phyloP scores from a whole-genome alignment of 2,888 invertebrate genomes.

The Hetaerina titia region DNA sequence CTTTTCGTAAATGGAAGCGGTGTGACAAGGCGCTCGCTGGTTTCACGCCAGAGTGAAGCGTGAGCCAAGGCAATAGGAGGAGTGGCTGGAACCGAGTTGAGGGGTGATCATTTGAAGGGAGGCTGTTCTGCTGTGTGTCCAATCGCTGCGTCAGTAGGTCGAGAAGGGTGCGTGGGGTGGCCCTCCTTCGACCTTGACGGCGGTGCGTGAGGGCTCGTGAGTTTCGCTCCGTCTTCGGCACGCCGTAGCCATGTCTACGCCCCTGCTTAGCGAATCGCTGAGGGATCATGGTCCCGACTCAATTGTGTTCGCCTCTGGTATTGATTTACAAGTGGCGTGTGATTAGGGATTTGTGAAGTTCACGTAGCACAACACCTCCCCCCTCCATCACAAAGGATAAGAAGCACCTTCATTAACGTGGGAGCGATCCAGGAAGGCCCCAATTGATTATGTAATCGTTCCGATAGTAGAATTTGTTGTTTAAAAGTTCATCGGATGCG shows the following conservation, averaged over 20 bases:
- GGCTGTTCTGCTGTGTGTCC: background rate
- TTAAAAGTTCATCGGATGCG: background rate
- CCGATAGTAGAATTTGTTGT: background rate
- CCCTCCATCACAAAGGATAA: background rate
- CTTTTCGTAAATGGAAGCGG: too few species aligned
- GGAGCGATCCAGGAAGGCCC: background rate
- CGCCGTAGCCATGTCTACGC: background rate
- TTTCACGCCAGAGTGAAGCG: too few species aligned
- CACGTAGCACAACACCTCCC: background rate
- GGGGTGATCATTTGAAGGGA: background rate
- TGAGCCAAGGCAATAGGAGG: too few species aligned
- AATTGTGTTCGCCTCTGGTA: background rate
- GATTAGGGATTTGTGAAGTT: background rate
- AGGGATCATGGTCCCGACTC: background rate
- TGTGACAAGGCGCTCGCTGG: too few species aligned
- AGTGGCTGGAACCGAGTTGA: too few species aligned
- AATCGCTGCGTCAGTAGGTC: too few species aligned
- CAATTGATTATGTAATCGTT: constrained; percentile 6
- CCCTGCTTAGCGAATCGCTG: background rate
- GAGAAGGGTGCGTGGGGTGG: too few species aligned
- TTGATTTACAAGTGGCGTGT: background rate
- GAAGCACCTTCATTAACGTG: background rate
- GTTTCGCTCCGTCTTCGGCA: background rate
- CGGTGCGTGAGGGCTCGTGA: background rate
- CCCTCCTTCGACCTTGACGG: background rate